Evolutionary conservation across 2,888 invertebrate genomes (phyloP).

Genomic region (Cordilura impudica): DNA sequence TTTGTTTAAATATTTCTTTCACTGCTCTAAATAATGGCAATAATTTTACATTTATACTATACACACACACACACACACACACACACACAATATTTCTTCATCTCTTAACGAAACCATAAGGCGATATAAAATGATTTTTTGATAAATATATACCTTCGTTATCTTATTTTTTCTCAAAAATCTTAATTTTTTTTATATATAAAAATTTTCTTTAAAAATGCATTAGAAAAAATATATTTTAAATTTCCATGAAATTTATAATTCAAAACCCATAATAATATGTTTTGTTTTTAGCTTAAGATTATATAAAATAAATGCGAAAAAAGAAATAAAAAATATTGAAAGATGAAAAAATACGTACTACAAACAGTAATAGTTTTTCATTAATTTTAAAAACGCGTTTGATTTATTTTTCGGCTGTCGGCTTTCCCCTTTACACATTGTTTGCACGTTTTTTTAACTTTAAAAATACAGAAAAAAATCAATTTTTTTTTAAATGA

Average conservation of each 20-base stretch:
- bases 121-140: not conserved
- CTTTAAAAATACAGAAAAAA: slow-evolving; percentile 55
- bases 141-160: not conserved
- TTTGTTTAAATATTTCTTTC: too few species aligned
- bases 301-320: slow-evolving; percentile 13
- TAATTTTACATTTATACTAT: not conserved
- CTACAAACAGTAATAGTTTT: slow-evolving; percentile 47
- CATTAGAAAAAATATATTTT: not conserved
- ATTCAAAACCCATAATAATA: slow-evolving; percentile 31
- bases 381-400: slow-evolving; percentile 53
- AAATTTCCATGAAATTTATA: slow-evolving; percentile 7
- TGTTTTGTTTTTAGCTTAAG: slow-evolving; percentile 38
- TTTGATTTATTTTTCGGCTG: slow-evolving; percentile 74
- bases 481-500: slow-evolving; percentile 51
- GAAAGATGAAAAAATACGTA: slow-evolving; percentile 41
- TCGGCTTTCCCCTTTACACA: slow-evolving; percentile 80
- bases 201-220: not conserved
- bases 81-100: too few species aligned
- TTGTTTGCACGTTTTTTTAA: slow-evolving; percentile 79
- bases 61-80: not conserved
- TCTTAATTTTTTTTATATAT: not conserved
- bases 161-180: not conserved
- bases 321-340: slow-evolving; percentile 20
- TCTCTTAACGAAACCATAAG: not conserved
- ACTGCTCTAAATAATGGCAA: too few species aligned